phyloP scores from a whole-genome alignment of 2,888 invertebrate genomes.

The Heteromyza rotundicornis region DNA sequence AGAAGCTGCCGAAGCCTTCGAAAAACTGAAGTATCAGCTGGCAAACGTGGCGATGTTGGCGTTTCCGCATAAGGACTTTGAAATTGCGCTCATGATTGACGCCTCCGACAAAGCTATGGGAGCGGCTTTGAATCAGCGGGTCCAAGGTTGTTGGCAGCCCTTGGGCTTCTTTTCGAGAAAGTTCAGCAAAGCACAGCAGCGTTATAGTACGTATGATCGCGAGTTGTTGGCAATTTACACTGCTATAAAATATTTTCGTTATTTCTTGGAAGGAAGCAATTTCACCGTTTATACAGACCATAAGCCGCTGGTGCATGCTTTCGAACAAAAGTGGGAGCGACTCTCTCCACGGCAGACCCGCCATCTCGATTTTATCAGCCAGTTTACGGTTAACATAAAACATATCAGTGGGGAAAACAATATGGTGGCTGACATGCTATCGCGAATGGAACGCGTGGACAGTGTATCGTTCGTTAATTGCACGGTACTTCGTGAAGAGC shows the following conservation, averaged over 20 bases:
- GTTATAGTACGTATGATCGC: constrained; percentile 56
- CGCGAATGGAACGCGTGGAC: background rate
- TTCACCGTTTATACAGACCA: constrained; percentile 1
- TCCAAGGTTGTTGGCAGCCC: constrained; percentile 42
- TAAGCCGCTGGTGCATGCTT: background rate
- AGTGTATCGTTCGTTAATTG: background rate
- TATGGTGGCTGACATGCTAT: background rate
- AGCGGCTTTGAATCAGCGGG: constrained; percentile 51
- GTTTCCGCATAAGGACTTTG: constrained; percentile 40
- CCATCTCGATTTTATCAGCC: background rate
- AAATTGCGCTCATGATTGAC: constrained; percentile 38
- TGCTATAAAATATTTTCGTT: constrained; percentile 49
- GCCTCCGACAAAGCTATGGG: constrained; percentile 56
- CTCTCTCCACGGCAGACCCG: background rate
- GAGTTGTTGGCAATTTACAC: constrained; percentile 55
- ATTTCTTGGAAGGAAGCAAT: background rate
- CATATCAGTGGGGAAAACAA: background rate
- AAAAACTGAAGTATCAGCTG: constrained; percentile 14
- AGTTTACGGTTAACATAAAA: background rate
- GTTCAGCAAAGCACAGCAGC: constrained; percentile 42
- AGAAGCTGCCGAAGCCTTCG: constrained; percentile 8
- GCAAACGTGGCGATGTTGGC: constrained; percentile 39
- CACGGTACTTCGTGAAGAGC: background rate
- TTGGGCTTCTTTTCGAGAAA: constrained; percentile 53
- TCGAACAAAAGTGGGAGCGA: background rate